These are phyloP conservation scores for Metopia argyrocephala DNA, from an alignment of 2,888 invertebrate genomes.

Conservation along the genomic window DNA sequence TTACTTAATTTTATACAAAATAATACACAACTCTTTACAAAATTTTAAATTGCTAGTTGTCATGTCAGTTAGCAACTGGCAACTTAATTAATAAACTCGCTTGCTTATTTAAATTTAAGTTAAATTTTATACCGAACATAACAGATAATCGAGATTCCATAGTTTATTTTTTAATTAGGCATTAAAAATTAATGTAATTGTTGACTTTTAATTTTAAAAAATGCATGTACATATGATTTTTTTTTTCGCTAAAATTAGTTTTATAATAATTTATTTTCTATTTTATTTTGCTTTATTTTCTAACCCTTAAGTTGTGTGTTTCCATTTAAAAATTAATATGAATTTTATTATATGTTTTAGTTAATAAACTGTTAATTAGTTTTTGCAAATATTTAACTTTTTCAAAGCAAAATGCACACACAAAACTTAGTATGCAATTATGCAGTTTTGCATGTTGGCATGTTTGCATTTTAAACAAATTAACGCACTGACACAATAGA, in stretches of 20 bases:
- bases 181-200: constrained; percentile 20
- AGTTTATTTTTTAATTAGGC: constrained; percentile 1
- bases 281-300: background rate
- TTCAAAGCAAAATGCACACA: background rate
- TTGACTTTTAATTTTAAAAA: constrained; percentile 37
- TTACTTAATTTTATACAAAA: too few species aligned
- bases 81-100: too few species aligned
- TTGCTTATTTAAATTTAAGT: too few species aligned
- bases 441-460: background rate
- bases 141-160: too few species aligned
- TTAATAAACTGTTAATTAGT: constrained; percentile 60
- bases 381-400: constrained; percentile 39
- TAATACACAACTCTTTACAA: too few species aligned
- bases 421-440: background rate
- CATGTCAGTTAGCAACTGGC: too few species aligned
- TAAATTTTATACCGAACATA: too few species aligned
- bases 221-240: background rate
- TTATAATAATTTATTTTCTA: background rate
- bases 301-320: background rate
- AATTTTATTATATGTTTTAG: constrained; percentile 13
- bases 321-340: background rate
- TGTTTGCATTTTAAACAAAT: background rate
- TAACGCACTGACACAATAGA: background rate
- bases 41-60: too few species aligned
- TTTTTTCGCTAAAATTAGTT: constrained; percentile 3